These are phyloP conservation scores for Cossypha heuglini DNA, from an alignment of 2,797 vertebrate genomes.

Conservation along the genomic window DNA sequence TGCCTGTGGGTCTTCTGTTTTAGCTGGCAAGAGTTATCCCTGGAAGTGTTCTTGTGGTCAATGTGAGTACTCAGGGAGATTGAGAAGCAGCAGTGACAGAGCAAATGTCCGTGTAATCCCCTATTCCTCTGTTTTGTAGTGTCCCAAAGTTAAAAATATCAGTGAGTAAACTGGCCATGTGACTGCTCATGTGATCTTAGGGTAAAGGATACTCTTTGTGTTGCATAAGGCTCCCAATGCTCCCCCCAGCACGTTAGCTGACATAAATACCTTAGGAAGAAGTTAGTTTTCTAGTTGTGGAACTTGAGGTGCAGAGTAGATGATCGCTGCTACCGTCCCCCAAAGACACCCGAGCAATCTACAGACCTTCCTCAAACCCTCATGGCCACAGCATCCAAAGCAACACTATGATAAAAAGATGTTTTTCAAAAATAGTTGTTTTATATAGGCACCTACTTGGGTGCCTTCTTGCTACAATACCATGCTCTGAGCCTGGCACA, in stretches of 20 bases:
- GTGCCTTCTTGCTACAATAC: not conserved
- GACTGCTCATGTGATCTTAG: not conserved
- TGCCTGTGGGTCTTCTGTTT: not conserved
- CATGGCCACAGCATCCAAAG: not conserved
- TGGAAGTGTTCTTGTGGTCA: not conserved
- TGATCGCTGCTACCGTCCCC: not conserved
- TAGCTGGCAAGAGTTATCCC: not conserved
- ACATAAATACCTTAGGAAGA: not conserved
- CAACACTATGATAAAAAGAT: not conserved
- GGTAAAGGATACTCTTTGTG: not conserved
- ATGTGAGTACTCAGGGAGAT: rapidly evolving
- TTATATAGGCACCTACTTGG: rapidly evolving
- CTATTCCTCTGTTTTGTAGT: not conserved
- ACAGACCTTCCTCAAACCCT: not conserved
- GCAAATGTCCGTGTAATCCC: not conserved
- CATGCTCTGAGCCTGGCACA: not conserved
- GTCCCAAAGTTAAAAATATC: not conserved
- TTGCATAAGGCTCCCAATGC: rapidly evolving
- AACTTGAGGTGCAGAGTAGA: not conserved
- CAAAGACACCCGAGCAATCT: not conserved
- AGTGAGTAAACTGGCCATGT: not conserved
- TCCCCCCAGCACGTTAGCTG: rapidly evolving
- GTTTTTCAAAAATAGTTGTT: not conserved
- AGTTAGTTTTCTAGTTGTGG: not conserved
- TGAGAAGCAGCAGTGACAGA: not conserved